These are phyloP conservation scores for Corythoichthys intestinalis DNA, from an alignment of 2,113 vertebrate genomes.

Conservation along the genomic window DNA sequence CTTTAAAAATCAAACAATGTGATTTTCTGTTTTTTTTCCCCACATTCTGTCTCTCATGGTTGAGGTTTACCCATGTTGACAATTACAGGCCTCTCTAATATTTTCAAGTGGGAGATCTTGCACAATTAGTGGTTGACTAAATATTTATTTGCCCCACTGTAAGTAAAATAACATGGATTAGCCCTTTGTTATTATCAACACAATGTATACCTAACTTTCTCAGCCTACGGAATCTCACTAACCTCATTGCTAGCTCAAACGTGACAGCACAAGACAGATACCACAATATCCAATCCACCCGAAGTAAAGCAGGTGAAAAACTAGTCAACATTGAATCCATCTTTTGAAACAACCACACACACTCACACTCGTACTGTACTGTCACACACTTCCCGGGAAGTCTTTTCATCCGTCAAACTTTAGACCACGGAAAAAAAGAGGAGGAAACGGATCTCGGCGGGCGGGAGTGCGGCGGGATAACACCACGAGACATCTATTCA, in stretches of 20 bases:
- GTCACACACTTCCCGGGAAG: constrained; percentile 7
- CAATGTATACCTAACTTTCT: background rate
- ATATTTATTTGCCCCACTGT: too few species aligned
- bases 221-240: background rate
- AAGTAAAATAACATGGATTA: too few species aligned
- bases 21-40: too few species aligned
- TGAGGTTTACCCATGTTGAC: too few species aligned
- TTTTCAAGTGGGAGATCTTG: too few species aligned
- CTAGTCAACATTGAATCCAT: background rate
- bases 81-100: too few species aligned
- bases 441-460: constrained; percentile 40
- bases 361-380: background rate
- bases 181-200: too few species aligned
- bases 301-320: background rate
- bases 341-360: background rate
- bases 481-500: constrained; percentile 30
- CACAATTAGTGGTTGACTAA: too few species aligned
- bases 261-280: background rate
- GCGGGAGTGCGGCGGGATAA: constrained; percentile 24
- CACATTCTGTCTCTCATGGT: too few species aligned
- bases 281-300: background rate
- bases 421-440: background rate
- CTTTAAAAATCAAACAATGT: too few species aligned
- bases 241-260: background rate
- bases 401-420: constrained; percentile 44